Percentiles rank a stretch among this genome's conserved stretches.
phyloP scores from a whole-genome alignment of 2,113 vertebrate species.

The Heloderma charlesbogerti region DNA sequence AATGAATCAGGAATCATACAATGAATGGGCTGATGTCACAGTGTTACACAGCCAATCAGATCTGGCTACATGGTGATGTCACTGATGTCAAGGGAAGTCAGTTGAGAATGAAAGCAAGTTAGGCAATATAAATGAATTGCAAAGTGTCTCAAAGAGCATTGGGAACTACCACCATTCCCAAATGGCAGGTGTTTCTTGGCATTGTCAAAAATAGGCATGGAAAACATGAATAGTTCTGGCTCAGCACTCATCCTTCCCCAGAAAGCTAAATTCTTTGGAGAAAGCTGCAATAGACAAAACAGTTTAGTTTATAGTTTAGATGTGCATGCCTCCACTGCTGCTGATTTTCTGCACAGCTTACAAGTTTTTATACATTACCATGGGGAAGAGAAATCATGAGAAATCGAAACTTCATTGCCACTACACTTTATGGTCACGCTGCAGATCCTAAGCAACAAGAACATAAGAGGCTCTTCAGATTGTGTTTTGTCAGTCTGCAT shows the following conservation, averaged over 20 bases:
- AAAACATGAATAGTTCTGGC: neutral
- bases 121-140: neutral
- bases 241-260: neutral
- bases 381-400: slow-evolving; percentile 4
- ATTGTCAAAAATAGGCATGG: neutral
- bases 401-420: neutral
- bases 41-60: too few species aligned
- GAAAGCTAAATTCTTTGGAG: neutral
- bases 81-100: neutral
- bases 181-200: neutral
- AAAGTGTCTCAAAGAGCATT: neutral
- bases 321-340: neutral
- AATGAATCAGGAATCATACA: neutral
- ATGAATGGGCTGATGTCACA: neutral
- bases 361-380: neutral
- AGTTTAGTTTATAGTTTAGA: neutral
- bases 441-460: slow-evolving; percentile 37
- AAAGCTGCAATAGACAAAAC: neutral
- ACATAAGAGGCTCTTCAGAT: neutral
- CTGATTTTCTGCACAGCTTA: slow-evolving; percentile 6
- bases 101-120: neutral
- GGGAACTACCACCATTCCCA: neutral
- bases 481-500: slow-evolving; percentile 3
- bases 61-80: too few species aligned
- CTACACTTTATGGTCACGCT: slow-evolving; percentile 4